Evolutionary conservation across 2,888 invertebrate genomes (phyloP), one percentile per base, ranked within the genome.

Genomic region (Thelaira solivaga): DNA sequence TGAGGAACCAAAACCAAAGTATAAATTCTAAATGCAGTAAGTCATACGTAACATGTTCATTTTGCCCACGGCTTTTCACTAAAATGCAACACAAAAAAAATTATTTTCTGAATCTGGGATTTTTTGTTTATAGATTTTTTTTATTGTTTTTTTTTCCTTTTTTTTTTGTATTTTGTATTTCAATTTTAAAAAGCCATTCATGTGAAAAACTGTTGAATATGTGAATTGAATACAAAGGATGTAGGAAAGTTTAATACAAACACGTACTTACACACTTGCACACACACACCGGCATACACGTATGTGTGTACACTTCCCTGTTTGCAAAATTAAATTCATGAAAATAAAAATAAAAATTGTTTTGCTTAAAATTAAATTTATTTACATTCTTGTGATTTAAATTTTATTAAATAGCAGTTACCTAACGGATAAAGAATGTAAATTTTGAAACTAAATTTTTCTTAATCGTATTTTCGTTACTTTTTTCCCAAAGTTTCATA

Each of bases 131-230:
- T 24, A 24, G 16, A n/a, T n/a, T n/a, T n/a, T n/a, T n/a, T n/a
- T n/a, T n/a, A n/a, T n/a, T n/a, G n/a, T n/a, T n/a, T n/a, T n/a
- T n/a, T n/a, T n/a, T n/a, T n/a, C n/a, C n/a, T n/a, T n/a, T n/a
- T n/a, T 34, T 49, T 36, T 39, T 0, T 11, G 24, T 61, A 47
- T 20, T 34, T 22, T 45, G 24, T 34, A 41, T 41, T 41, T 18
- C 26, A 6, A n/a, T 45, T 31, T 61, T 16, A 49, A 36, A 47
- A 16, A 62, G 36, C 36, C 36, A 57, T 45, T 68, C 67, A 68
- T 68, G 67, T 47, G 67, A 18, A 57, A 68, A 20, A 36, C 36
- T 68, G 26, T 47, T 57, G 67, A 45, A 67, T 55, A 67, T 67
- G 67, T 68, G 67, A 11, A 18, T 26, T 18, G 62, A 47, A 62